A percentile compares a stretch with the other conserved stretches of the same genome.
These are phyloP conservation scores for Coturnix japonica DNA, from an alignment of 2,113 vertebrate genomes.

Conservation along the genomic window DNA sequence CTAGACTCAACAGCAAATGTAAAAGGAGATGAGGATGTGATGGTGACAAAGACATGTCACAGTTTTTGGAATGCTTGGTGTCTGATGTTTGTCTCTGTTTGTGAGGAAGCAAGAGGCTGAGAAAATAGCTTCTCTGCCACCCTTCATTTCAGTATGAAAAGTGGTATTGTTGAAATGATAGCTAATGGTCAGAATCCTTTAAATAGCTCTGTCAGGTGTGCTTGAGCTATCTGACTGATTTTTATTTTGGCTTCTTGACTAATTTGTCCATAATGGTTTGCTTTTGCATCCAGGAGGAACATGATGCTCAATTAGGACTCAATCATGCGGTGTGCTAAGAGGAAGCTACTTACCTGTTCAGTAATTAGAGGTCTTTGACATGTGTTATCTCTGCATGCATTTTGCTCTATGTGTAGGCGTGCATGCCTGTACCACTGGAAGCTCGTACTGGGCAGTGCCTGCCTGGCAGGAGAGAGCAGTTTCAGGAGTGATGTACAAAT, in stretches of 20 bases:
- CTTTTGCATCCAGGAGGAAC: conserved; percentile 47
- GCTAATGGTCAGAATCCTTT: conserved; percentile 62
- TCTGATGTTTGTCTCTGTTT: conserved; percentile 3
- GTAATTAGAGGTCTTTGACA: conserved; percentile 8
- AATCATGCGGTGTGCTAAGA: background rate
- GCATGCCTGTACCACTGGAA: background rate
- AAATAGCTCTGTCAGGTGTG: conserved; percentile 36
- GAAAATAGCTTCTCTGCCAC: conserved; percentile 50
- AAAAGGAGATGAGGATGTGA: background rate
- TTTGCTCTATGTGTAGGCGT: background rate
- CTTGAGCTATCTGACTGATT: conserved; percentile 47
- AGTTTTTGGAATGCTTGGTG: background rate
- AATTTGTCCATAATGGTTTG: conserved; percentile 35
- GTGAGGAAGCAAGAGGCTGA: conserved; percentile 30
- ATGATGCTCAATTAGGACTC: conserved; percentile 53
- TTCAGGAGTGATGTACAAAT: background rate
- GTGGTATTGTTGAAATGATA: conserved; percentile 3
- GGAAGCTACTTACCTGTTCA: background rate
- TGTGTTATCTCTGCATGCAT: background rate
- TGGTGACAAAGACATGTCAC: background rate
- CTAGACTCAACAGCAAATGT: background rate
- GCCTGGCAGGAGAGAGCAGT: background rate
- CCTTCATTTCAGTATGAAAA: conserved; percentile 41
- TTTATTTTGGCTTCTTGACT: conserved; percentile 62
- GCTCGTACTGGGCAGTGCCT: background rate